phyloP scores from a whole-genome alignment of 2,888 invertebrate species.

The Diogma glabrata region DNA sequence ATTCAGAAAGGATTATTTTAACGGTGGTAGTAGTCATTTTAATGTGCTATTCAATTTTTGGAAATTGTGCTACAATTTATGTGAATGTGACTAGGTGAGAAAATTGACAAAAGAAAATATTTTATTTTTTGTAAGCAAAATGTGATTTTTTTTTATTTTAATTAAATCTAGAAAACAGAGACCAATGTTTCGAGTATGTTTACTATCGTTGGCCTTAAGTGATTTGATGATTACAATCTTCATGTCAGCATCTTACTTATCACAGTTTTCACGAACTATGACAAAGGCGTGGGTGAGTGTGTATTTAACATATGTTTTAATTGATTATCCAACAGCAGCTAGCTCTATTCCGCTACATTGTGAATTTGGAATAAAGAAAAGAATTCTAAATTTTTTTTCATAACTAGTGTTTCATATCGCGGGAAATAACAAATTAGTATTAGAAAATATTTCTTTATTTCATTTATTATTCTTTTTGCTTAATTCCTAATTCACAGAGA shows the following conservation, averaged over 20 bases:
- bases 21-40: constrained; percentile 9
- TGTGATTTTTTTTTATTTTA: too few species aligned
- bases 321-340: too few species aligned
- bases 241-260: constrained; percentile 24
- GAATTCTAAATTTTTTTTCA: too few species aligned
- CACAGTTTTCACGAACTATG: constrained; percentile 26
- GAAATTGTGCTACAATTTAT: constrained; percentile 18
- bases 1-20: constrained; percentile 7
- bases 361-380: too few species aligned
- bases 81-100: constrained; percentile 18
- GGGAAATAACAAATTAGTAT: too few species aligned
- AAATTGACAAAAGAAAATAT: too few species aligned
- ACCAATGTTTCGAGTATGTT: constrained; percentile 40
- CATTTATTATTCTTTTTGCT: too few species aligned
- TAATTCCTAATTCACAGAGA: too few species aligned
- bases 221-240: constrained; percentile 35
- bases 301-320: constrained; percentile 5
- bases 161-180: constrained; percentile 29
- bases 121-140: too few species aligned
- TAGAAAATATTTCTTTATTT: too few species aligned
- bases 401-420: too few species aligned
- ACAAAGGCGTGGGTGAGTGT: constrained; percentile 29
- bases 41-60: constrained; percentile 15
- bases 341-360: too few species aligned
- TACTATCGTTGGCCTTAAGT: constrained; percentile 40